Evolutionary conservation across 64 coral and sea anemone species (phyloP), one percentile per base, ranked within the genome.

Genomic region (Pocillopora damicornis): DNA sequence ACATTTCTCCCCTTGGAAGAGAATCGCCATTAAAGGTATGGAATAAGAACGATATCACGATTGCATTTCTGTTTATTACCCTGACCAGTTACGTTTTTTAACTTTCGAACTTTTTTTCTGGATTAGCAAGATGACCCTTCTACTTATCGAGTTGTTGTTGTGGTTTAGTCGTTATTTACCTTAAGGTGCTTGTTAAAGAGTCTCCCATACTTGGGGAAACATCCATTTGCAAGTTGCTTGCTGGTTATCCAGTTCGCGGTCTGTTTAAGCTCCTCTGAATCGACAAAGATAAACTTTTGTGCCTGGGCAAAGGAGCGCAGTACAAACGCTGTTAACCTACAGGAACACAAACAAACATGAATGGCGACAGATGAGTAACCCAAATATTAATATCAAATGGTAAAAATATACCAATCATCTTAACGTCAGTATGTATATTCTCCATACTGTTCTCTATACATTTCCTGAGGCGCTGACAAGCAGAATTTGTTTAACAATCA

Each of bases 291-390:
- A 65, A 92, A 95, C 22, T 77, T 73, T 23, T 78, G 83, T 1
- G 96, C 96, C 63, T 94, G 93, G 38, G 93, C 90, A 79, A 92
- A 98, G 25, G 96, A 98, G 63, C 96, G 91, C 62, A 98, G 58
- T 12, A 98, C 96, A 90, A 98, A 98, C 36, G 96, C 96, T 65
- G 96, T 98, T 68, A 98, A 63, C 96, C 96, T 98, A 58, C 76
- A n/a, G 18, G 25, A 5, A 65, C 1, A 65, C 1, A 14, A 42
- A 15, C 4, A 22, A 36, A 76, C 75, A 37, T 42, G 11, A 37
- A 51, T 76, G 7, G 51, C 6, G 36, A 30, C 72, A 26, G 26
- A 26, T 34, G 72, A 26, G 22, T 30, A 30, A 30, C 30, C 30
- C 30, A 75, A 35, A 34, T n/a, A 14, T 64, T 64, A 64, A 64